phyloP scores from a whole-genome alignment of 2,888 invertebrate genomes.

The Sussaba pulchella region DNA sequence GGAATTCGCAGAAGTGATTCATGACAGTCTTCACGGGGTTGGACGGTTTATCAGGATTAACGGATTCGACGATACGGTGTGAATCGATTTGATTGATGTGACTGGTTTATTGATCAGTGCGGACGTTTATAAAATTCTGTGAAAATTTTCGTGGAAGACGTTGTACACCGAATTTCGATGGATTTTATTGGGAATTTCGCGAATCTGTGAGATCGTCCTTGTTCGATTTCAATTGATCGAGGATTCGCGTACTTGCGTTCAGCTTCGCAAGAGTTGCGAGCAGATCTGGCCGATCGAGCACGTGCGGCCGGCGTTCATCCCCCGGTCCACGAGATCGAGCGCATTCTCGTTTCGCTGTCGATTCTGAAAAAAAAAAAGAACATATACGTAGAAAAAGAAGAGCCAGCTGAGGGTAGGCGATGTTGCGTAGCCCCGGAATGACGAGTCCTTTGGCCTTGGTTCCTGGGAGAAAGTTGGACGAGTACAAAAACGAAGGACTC shows the following conservation, averaged over 20 bases:
- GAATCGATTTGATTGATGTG: conserved; percentile 18
- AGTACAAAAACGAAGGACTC: conserved; percentile 45
- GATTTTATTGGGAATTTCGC: conserved; percentile 11
- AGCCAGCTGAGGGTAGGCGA: conserved; percentile 36
- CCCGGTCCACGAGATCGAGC: conserved; percentile 51
- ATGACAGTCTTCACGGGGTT: conserved; percentile 30
- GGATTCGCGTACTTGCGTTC: conserved; percentile 8
- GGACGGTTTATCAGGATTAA: conserved; percentile 34
- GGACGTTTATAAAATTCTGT: conserved; percentile 3
- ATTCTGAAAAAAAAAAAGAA: conserved; percentile 23
- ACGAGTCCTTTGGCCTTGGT: conserved; percentile 51
- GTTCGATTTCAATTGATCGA: conserved; percentile 7
- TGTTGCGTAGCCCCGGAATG: conserved; percentile 46
- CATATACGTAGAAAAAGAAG: neutral
- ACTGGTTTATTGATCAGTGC: neutral
- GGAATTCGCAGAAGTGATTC: conserved; percentile 39
- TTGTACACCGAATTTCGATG: neutral
- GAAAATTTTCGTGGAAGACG: neutral
- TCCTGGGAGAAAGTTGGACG: conserved; percentile 53
- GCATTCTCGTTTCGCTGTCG: conserved; percentile 21
- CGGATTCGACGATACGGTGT: conserved; percentile 1
- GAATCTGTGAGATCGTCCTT: conserved; percentile 6
- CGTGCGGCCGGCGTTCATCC: conserved; percentile 60
- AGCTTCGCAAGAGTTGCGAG: no score
- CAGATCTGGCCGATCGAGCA: conserved; percentile 47